Base-by-base conservation (phyloP, 2,888 invertebrate genomes). In the Callyntrura sp. region DNA sequence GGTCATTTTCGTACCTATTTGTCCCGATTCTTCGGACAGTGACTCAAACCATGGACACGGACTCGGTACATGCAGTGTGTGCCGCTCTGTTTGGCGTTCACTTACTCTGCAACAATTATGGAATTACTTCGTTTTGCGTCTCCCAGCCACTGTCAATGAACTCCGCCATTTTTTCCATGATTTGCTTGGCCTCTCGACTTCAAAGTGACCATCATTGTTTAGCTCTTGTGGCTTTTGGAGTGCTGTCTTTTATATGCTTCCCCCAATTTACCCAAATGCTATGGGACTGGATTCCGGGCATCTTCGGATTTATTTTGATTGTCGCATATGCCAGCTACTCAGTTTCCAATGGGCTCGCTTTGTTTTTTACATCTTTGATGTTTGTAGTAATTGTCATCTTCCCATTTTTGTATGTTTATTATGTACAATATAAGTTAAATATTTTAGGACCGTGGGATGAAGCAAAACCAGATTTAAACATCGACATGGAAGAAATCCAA, bases 361-460 rank as follows among this genome's bases (percentile, higher is more conserved):
- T 96, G 0, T 95, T 95, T 91, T 95, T 97, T 91, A 97, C 97
- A 94, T 93, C 96, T 5, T 93, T 95, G 8, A 94, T 96, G 62
- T 95, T 96, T 9, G 91, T 96, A 11, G 96, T 97, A 93, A 95
- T 98, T 55, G 97, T 96, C 94, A 94, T 97, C 11, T 95, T 97
- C 94, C 98, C 98, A 0, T 94, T 96, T 2, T 62, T 96, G 94
- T 98, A 97, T 95, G 96, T 97, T 0, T 95, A 95, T 83, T 92
- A 97, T 95, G 97, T 98, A 94, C 96, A 95, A 55, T 96, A 97
- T 94, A 98, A 98, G 94, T 97, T 97, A 94, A 99, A 98, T 94
- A 99, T 98, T 91, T 97, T 99, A 94, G 99, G 99, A 0, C 99
- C 99, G 0, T 99, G 99, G 99, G 99, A 99, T 94, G 99, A 99